Base-by-base conservation (phyloP, 2,888 invertebrate species). In the Lacanobia oleracea region DNA sequence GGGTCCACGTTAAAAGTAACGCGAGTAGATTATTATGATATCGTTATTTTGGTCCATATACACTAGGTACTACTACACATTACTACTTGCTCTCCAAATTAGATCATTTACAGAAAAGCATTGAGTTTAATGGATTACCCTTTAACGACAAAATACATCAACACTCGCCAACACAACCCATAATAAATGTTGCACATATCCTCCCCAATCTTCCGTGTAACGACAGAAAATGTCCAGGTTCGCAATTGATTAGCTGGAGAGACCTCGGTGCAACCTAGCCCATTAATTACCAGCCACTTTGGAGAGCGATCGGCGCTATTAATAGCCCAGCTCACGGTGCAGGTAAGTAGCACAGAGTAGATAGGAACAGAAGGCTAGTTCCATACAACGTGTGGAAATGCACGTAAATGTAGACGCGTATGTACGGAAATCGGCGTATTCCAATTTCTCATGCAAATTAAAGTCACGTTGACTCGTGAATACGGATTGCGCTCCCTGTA, bases 211-310 rank as follows among this genome's bases (percentile, higher is more conserved):
- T 63, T 56, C 23, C 18, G 33, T 64, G 48, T 75, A 68, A 75
- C 82, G 80, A 82, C 77, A 79, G 82, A 83, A 84, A 88, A 88
- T 86, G 80, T 81, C 82, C 81, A 84, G 84, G 84, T 72, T 78
- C 57, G 82, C 88, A 92, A 92, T 91, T 92, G 89, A 91, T 92
- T 89, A 88, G 87, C 81, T 82, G 79, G 82, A 75, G 74, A 84
- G 88, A 87, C 88, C 86, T 81, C 85, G 66, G 75, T 87, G 89
- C 87, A 88, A 84, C 86, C 88, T 83, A 75, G 64, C 70, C 86
- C 89, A 90, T 91, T 90, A 91, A 90, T 91, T 88, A 86, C 75
- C 77, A 77, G 65, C 82, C 70, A 74, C 83, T 80, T 73, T 69
- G 40, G 66, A 79, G 79, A 83, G 66, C 73, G 83, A 80, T 80